phyloP scores from a whole-genome alignment of 2,797 vertebrate species.

The Tangara arthus region DNA sequence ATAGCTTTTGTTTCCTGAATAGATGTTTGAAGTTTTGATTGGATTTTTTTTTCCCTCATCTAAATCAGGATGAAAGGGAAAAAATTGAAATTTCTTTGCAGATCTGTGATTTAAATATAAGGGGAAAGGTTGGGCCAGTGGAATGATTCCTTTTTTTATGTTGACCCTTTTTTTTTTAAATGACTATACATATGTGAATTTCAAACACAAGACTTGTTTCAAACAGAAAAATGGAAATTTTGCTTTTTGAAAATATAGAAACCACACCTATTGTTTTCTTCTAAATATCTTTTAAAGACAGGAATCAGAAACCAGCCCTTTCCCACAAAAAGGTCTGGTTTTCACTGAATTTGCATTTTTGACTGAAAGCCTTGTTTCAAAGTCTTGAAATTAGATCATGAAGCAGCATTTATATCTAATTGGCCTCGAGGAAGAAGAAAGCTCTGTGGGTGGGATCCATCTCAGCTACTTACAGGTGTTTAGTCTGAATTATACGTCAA shows the following conservation, averaged over 20 bases:
- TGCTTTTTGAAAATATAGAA: conserved; percentile 37
- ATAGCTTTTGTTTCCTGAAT: neutral
- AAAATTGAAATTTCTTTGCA: neutral
- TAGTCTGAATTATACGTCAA: neutral
- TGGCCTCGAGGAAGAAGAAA: conserved; percentile 50
- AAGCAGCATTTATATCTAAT: conserved; percentile 49
- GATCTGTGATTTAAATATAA: neutral
- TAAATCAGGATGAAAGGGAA: conserved; percentile 12
- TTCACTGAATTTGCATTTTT: conserved; percentile 61
- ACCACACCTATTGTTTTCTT: conserved; percentile 55
- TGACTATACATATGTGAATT: neutral
- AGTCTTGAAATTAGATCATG: conserved; percentile 49
- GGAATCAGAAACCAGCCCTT: conserved; percentile 38
- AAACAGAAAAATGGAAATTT: conserved; percentile 53
- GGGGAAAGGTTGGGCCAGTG: neutral
- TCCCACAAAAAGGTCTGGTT: conserved; percentile 57
- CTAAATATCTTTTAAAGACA: conserved; percentile 28
- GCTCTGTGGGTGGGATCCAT: conserved; percentile 60
- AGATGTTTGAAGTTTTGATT: neutral
- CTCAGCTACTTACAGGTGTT: conserved; percentile 17
- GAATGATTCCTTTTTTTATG: neutral
- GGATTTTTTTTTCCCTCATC: neutral
- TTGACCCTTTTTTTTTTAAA: neutral
- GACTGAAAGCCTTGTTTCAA: conserved; percentile 55
- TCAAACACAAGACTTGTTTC: neutral